phyloP scores from a whole-genome alignment of 1,140 invertebrate species.

The Drosophila kohkoa region DNA sequence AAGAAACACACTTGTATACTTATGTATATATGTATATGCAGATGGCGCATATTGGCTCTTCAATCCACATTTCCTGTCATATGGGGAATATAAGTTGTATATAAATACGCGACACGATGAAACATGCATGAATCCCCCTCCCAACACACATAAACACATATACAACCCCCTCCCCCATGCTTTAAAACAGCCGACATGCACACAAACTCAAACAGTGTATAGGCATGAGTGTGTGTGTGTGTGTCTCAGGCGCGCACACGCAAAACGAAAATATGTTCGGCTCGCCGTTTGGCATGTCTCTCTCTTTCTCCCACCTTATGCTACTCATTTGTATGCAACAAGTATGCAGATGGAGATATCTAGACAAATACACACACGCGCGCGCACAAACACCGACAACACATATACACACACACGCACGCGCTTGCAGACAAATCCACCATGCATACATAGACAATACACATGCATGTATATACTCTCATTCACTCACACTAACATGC shows the following conservation, averaged over 20 bases:
- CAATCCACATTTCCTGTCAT: constrained; percentile 61
- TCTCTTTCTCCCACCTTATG: constrained; percentile 46
- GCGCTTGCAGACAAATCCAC: constrained; percentile 11
- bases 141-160: too few species aligned
- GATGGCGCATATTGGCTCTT: constrained; percentile 12
- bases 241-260: constrained; percentile 56
- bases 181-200: constrained; percentile 40
- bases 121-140: constrained; percentile 50
- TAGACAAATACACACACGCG: constrained; percentile 25
- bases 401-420: neutral
- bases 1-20: neutral
- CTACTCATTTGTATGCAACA: constrained; percentile 76
- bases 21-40: constrained; percentile 18
- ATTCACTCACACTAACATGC: constrained; percentile 4
- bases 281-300: constrained; percentile 44
- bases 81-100: constrained; percentile 38
- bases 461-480: neutral
- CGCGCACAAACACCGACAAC: neutral
- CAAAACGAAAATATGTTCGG: constrained; percentile 56
- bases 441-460: constrained; percentile 13
- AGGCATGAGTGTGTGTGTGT: constrained; percentile 3
- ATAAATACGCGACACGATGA: constrained; percentile 40
- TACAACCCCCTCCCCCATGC: too few species aligned
- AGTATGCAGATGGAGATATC: constrained; percentile 62
- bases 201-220: neutral